A percentile compares a stretch with the other conserved stretches of the same genome.
phyloP scores from a whole-genome alignment of 2,888 invertebrate species.

The Podotricha telesiphe region DNA sequence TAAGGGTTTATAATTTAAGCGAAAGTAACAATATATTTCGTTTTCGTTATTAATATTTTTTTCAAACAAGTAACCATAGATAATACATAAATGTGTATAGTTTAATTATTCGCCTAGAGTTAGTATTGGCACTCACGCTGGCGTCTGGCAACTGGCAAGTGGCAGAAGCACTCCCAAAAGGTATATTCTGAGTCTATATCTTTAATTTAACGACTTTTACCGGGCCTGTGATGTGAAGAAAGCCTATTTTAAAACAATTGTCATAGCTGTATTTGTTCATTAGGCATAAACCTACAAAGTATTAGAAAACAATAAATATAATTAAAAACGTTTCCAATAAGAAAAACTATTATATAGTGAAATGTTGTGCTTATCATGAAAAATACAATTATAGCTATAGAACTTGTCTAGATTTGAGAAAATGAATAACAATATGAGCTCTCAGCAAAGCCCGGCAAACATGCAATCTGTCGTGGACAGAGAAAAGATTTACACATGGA shows the following conservation, averaged over 20 bases:
- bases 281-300: neutral
- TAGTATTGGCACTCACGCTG: neutral
- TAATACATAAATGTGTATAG: no score
- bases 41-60: no score
- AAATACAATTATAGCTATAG: neutral
- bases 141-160: slow-evolving; percentile 11
- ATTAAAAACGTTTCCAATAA: neutral
- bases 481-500: slow-evolving; percentile 96
- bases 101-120: no score
- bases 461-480: slow-evolving; percentile 89
- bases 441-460: slow-evolving; percentile 90
- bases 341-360: slow-evolving; percentile 15
- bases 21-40: no score
- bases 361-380: slow-evolving; percentile 20
- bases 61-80: no score
- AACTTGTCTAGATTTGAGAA: slow-evolving; percentile 23
- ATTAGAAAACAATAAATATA: neutral
- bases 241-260: slow-evolving; percentile 10
- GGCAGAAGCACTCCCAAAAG: neutral
- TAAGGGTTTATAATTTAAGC: no score
- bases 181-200: neutral
- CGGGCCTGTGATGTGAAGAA: slow-evolving; percentile 20
- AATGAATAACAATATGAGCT: slow-evolving; percentile 84
- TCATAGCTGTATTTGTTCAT: slow-evolving; percentile 4
- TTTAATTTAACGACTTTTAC: slow-evolving; percentile 12